phyloP scores from a whole-genome alignment of 30 jellyfish, hydroid and myxozoan genomes.

The Catostylus mosaicus region DNA sequence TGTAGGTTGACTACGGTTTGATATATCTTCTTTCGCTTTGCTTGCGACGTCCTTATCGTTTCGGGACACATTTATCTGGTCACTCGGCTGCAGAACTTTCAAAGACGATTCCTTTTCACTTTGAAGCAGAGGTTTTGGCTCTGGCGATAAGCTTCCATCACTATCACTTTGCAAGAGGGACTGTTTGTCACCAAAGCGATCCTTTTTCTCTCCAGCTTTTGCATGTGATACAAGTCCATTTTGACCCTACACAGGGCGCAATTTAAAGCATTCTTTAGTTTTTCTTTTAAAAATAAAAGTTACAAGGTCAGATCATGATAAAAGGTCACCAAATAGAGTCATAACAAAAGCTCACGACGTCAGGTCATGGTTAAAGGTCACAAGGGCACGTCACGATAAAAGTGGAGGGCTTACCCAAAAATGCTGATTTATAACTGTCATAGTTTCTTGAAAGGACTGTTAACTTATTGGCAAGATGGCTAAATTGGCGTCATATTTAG shows the following conservation, averaged over 20 bases:
- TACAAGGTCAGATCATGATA: no score
- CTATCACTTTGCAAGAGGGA: slow-evolving; percentile 24
- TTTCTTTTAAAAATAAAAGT: no score
- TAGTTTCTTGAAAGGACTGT: no score
- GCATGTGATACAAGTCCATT: neutral
- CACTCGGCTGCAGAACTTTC: slow-evolving; percentile 12
- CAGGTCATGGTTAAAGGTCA: no score
- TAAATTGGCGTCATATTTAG: no score
- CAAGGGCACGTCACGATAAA: no score
- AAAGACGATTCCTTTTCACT: neutral
- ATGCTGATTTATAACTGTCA: no score
- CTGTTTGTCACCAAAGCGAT: slow-evolving; percentile 1
- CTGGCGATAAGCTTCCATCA: slow-evolving; percentile 46
- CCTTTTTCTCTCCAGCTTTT: slow-evolving; percentile 13
- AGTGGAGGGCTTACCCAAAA: no score
- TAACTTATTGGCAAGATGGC: no score
- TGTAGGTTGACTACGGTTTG: neutral
- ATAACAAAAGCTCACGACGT: no score
- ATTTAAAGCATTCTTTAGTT: no score
- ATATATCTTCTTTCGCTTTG: neutral
- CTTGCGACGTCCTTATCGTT: neutral
- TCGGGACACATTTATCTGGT: neutral
- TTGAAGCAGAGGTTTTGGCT: slow-evolving; percentile 13
- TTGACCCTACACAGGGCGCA: neutral
- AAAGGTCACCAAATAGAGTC: no score